phyloP scores from a whole-genome alignment of 2,113 vertebrate genomes.

The Hyperopisus bebe region DNA sequence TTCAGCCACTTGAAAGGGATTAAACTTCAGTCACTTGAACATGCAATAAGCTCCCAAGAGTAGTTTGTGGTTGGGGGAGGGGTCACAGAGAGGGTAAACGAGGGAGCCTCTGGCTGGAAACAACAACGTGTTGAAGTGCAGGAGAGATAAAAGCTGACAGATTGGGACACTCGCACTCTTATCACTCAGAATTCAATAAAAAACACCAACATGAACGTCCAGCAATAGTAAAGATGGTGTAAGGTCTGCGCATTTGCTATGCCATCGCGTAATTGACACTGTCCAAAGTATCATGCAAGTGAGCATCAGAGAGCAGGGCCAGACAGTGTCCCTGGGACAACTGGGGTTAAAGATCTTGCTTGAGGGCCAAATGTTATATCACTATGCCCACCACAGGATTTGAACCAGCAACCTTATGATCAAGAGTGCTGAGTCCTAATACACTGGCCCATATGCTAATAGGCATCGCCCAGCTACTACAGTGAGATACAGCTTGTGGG shows the following conservation, averaged over 20 bases:
- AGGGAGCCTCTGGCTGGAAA: constrained; percentile 11
- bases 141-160: constrained; percentile 51
- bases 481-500: background rate
- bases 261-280: background rate
- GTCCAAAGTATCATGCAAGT: background rate
- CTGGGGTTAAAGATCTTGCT: background rate
- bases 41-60: constrained; percentile 27
- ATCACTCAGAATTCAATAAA: background rate
- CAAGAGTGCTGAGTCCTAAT: background rate
- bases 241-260: background rate
- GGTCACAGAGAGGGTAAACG: constrained; percentile 27
- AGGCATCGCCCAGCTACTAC: background rate
- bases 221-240: constrained; percentile 27
- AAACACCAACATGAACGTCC: constrained; percentile 4
- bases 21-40: constrained; percentile 20
- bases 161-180: constrained; percentile 40
- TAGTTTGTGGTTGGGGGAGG: constrained; percentile 23
- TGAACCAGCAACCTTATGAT: background rate
- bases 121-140: constrained; percentile 12
- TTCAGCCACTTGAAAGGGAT: constrained; percentile 14
- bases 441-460: background rate
- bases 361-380: background rate
- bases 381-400: background rate
- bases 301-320: background rate
- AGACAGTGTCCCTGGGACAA: background rate